Base-by-base conservation (phyloP, 1,140 invertebrate species). In the Chlorops oryzae region DNA sequence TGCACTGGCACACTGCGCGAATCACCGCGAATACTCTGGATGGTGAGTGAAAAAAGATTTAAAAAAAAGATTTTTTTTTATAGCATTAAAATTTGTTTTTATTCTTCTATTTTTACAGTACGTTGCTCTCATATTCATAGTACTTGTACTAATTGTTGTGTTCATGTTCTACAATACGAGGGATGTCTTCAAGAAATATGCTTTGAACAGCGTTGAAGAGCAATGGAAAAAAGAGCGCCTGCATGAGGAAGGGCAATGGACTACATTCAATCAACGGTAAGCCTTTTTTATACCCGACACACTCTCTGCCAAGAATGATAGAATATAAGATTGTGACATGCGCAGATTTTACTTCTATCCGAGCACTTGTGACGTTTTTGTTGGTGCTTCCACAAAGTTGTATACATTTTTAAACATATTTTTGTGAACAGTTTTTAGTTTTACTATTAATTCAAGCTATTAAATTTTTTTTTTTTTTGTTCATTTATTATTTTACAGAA, bases 1-100 rank as follows among this genome's bases (percentile, higher is more conserved):
- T 92, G 88, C 70, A 89, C 86, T 58, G 88, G 88, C 22, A 87
- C 88, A 2, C 81, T 88, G 44, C 79, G 84, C 44, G 87, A 90
- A 69, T 89, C 83, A 54, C 78, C 84, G 55, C 89, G 86, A 66
- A 89, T 90, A 84, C 75, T 86, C 15, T 79, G 87, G 63, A 86
- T 85, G 58, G 86, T 88, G 72, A 75, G 77, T 74, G 51, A 20
- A 23, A 45, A 34, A 3, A 18, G 10, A 47, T 24, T 20, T 5
- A 42, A 47, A 22, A 27, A 52, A 13, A 47, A 15, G 24, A 15
- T 24, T 22, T 35, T 6, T 46, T 17, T 12, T 15, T 40, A 17
- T 3, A 10, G 21, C 25, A 49, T 18, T 50, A 12, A 41, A 47
- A 59, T n/a, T 7, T 40, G 7, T 15, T 7, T 10, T 17, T 12